Conservation (phyloP, 2,113 vertebrate genomes). For the Leiothrix lutea region DNA sequence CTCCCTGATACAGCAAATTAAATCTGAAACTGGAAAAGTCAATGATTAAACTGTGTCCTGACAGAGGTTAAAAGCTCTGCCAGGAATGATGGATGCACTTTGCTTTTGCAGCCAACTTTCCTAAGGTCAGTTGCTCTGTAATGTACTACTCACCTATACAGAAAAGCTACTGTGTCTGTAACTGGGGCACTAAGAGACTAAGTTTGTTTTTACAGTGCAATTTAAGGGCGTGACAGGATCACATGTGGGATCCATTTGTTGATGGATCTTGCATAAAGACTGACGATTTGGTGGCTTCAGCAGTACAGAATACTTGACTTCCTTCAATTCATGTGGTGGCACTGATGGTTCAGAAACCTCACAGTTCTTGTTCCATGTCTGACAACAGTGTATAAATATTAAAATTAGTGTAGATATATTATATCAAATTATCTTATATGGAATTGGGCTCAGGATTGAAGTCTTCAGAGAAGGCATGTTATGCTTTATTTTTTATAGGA, state of each 20-base stretch:
- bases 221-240: neutral
- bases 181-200: neutral
- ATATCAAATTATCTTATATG: neutral
- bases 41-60: neutral
- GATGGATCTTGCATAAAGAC: neutral
- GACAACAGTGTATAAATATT: neutral
- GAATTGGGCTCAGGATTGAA: neutral
- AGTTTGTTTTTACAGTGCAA: neutral
- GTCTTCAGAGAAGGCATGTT: neutral
- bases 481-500: neutral
- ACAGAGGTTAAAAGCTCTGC: neutral
- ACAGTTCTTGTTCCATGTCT: neutral
- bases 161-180: neutral
- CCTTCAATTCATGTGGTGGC: rapidly evolving
- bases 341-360: neutral
- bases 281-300: neutral
- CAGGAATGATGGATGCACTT: neutral
- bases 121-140: neutral
- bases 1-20: neutral
- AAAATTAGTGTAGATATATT: too few species aligned
- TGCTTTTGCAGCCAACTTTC: neutral
- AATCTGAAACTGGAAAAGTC: neutral
- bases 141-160: rapidly evolving
- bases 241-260: too few species aligned
- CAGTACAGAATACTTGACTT: neutral